These are phyloP conservation scores for Chrysaora quinquecirrha DNA, from an alignment of 30 jellyfish, hydroid and myxozoan species.

Conservation along the genomic window DNA sequence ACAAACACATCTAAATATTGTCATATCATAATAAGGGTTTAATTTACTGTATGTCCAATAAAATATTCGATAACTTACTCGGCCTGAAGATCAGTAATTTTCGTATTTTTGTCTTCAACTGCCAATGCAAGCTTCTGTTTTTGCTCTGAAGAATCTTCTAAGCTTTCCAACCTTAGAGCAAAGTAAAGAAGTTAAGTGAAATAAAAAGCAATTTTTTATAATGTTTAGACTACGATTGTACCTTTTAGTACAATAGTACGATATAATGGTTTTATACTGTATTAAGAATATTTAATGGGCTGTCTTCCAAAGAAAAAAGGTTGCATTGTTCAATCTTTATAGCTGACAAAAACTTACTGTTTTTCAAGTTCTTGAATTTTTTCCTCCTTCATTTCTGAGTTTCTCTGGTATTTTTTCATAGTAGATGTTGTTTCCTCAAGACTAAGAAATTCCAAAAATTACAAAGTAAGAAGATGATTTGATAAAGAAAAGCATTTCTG, in stretches of 20 bases:
- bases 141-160: constrained; percentile 71
- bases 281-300: no score
- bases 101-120: constrained; percentile 72
- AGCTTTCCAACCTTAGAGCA: constrained; percentile 61
- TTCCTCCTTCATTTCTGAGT: constrained; percentile 68
- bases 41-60: no score
- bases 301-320: no score
- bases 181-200: no score
- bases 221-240: no score
- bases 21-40: no score
- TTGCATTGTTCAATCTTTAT: no score
- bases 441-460: constrained; percentile 48
- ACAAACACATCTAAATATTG: constrained; percentile 2
- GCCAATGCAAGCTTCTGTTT: constrained; percentile 46
- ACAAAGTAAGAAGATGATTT: no score
- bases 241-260: no score
- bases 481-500: no score
- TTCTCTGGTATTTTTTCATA: constrained; percentile 55
- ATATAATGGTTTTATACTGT: no score
- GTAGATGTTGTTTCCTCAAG: constrained; percentile 71
- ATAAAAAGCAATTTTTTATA: no score
- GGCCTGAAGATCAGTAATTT: constrained; percentile 65
- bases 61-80: constrained; percentile 35
- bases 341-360: constrained; percentile 83
- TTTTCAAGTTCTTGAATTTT: constrained; percentile 68